These are phyloP conservation scores for Hydropsyche tenuis DNA, from an alignment of 1,140 invertebrate genomes.

Conservation along the genomic window DNA sequence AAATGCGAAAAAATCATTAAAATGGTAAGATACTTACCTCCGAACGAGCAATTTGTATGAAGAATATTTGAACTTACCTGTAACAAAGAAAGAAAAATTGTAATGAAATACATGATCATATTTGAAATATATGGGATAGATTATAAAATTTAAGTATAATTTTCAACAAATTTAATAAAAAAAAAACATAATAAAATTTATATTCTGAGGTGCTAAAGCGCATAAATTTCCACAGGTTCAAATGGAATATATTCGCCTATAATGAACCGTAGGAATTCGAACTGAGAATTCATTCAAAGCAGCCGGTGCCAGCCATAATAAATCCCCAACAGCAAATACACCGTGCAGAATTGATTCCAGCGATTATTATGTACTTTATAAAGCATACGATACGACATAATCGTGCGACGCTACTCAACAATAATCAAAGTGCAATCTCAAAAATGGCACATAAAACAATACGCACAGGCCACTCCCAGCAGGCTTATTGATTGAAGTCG, in stretches of 20 bases:
- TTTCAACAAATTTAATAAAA: not conserved
- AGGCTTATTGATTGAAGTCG: too few species aligned
- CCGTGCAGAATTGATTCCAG: not conserved
- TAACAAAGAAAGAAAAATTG: slow-evolving; percentile 8
- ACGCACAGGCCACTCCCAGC: too few species aligned
- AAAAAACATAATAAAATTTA: not conserved
- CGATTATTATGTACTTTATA: not conserved
- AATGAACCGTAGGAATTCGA: slow-evolving; percentile 23
- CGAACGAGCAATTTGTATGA: not conserved
- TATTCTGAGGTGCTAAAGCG: not conserved
- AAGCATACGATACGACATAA: too few species aligned
- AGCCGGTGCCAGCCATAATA: slow-evolving; percentile 9
- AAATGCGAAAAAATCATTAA: too few species aligned
- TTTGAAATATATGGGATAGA: not conserved
- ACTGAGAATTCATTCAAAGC: slow-evolving; percentile 13
- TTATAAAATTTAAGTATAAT: not conserved
- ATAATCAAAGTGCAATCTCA: too few species aligned
- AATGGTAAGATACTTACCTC: slow-evolving; percentile 1
- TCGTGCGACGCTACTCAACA: too few species aligned
- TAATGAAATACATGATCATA: not conserved
- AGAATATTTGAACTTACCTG: slow-evolving; percentile 12
- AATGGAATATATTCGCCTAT: not conserved
- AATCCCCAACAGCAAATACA: slow-evolving; percentile 11
- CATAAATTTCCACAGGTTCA: not conserved
- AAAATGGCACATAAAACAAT: too few species aligned